A percentile compares a stretch with the other conserved stretches of the same genome.
Conservation (phyloP, 1,140 invertebrate species). For the Drosophila guanche region DNA sequence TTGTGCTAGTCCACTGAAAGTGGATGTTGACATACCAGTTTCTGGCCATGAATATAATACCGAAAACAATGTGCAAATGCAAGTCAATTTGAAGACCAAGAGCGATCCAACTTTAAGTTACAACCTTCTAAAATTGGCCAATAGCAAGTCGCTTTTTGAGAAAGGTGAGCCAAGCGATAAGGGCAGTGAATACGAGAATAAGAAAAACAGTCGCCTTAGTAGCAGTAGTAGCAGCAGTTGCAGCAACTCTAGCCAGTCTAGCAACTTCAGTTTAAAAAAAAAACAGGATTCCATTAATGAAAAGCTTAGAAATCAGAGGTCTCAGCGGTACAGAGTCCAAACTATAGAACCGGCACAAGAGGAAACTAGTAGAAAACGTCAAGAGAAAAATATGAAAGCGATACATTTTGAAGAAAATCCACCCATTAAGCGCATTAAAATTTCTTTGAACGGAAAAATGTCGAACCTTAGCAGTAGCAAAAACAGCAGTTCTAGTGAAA, state of each 20-base stretch:
- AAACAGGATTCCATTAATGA: conserved; percentile 44
- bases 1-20: conserved; percentile 32
- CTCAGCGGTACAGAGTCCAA: background rate
- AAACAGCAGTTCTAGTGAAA: conserved; percentile 29
- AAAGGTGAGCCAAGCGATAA: background rate
- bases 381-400: background rate
- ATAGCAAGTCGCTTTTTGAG: conserved; percentile 9
- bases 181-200: background rate
- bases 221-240: conserved; percentile 33
- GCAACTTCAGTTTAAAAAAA: conserved; percentile 40
- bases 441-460: conserved; percentile 51
- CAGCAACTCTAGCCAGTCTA: conserved; percentile 46
- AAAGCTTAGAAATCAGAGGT: conserved; percentile 24
- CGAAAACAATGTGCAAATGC: conserved; percentile 6
- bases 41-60: conserved; percentile 5
- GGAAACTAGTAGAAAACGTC: conserved; percentile 46
- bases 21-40: conserved; percentile 34
- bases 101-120: conserved; percentile 22
- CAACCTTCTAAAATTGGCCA: conserved; percentile 50
- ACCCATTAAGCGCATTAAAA: conserved; percentile 58
- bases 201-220: conserved; percentile 8
- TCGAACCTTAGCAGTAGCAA: conserved; percentile 32
- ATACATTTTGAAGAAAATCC: conserved; percentile 14
- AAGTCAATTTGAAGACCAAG: background rate
- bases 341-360: conserved; percentile 17